Evolutionary conservation across 2,888 invertebrate species (phyloP), one percentile per base, ranked within the genome.

Genomic region (Scaptomyza reducta): DNA sequence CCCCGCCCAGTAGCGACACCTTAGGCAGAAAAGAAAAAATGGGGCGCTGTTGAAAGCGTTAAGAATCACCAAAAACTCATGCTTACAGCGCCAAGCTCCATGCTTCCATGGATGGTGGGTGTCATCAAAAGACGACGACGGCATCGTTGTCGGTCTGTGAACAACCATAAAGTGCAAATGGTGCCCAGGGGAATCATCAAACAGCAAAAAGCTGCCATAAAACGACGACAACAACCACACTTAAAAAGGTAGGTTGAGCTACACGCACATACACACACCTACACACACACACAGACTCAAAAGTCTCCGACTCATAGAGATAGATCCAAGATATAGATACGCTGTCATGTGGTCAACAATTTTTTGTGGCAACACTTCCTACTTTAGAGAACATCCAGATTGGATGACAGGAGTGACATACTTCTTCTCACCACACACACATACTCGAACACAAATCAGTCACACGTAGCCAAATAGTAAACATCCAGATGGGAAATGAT

Each of bases 121-220:
- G 50, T 38, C 50, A 35, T 50, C 50, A 38, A 38, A 38, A 25
- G 13, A 5, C 14, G 50, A 11, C 49, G 11, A 25, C 31, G 31
- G 22, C 45, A n/a, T 50, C 55, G 66, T 13, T 51, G 56, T 29
- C 46, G 45, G 63, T 57, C 77, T 82, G 83, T 74, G 74, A 71
- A 73, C 75, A 80, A 74, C 86, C 80, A 87, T 89, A 89, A 89
- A 89, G 80, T 79, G 82, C 83, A 88, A 89, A 89, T 86, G 80
- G 79, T 77, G 75, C 89, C 71, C 86, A 60, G 47, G 88, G 84
- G 89, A 88, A 83, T 87, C 84, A 77, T 82, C 81, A 83, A 50
- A 80, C 74, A 67, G 79, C 78, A 77, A 81, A 77, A 81, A 79
- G 77, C 74, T 78, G 78, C 79, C 79, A 77, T 79, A 81, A 79